Evolutionary conservation across 1,140 invertebrate species (phyloP), one percentile per base, ranked within the genome.

Genomic region (Saccostrea glomerata): DNA sequence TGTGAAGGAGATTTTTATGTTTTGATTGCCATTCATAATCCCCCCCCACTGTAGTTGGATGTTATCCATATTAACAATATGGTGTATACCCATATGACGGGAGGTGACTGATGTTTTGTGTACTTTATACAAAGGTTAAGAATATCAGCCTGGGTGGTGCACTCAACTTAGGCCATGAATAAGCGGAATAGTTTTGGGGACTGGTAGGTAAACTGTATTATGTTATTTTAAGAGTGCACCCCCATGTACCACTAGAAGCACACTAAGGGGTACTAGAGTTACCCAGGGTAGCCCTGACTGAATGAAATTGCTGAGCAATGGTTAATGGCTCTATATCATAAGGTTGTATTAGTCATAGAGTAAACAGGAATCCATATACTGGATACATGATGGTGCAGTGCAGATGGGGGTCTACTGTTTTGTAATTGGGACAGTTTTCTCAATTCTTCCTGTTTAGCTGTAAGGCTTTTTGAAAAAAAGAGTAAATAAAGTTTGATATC

Each of bases 271-370:
- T 77, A 30, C 23, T 30, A 36, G 30, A 77, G 70, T 77, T 77
- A 36, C 70, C 25, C 25, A 30, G 70, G 9, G 70, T 36, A 25
- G 70, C 13, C 30, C 23, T 36, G 70, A 30, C 70, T 77, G 70
- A 77, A 77, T 77, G 70, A 17, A 77, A 77, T 77, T 77, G 70
- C 25, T 30, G 70, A 77, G 70, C 70, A 77, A 77, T 77, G 4
- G 20, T 20, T 66, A 23, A 66, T 66, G 60, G 60, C 9, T 66
- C 60, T n/a, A 17, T 66, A 66, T 11, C 25, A 15, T 15, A 30
- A 77, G 36, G 2, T 13, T 30, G 70, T 30, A 5, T 36, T 77
- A 77, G 30, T 20, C 17, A 20, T 36, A 15, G 23, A 30, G 6
- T 12, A 77, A 30, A 30, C 70, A 36, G 11, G 30, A 12, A 77